Percentiles rank a stretch among this genome's conserved stretches.
Conservation (phyloP, 2,113 vertebrate genomes). For the Urocolius indicus region DNA sequence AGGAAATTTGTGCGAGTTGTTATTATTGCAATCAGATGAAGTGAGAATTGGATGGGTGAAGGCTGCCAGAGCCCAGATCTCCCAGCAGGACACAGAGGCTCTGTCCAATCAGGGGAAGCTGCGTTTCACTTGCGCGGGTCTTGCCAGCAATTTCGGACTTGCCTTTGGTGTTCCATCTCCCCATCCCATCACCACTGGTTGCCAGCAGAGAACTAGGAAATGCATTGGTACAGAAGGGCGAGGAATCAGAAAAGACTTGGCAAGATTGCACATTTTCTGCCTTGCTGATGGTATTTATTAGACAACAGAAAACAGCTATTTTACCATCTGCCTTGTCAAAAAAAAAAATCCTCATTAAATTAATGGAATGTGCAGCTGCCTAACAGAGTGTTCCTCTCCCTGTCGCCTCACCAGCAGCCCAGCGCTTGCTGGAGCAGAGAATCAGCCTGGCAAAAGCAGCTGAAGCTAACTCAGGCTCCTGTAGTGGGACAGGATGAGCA, state of each 20-base stretch:
- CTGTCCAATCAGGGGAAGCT: slow-evolving; percentile 42
- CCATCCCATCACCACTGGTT: not conserved
- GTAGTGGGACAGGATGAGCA: not conserved
- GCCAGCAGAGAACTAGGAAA: not conserved
- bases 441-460: not conserved
- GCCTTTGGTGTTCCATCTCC: slow-evolving; percentile 18
- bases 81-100: slow-evolving; percentile 37
- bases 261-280: slow-evolving; percentile 67
- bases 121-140: not conserved
- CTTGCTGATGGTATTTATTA: slow-evolving; percentile 75
- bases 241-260: slow-evolving; percentile 61
- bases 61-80: slow-evolving; percentile 58
- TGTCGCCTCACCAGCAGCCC: not conserved
- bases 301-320: slow-evolving; percentile 76
- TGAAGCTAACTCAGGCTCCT: accelerated
- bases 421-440: not conserved
- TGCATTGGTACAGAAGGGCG: not conserved
- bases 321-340: slow-evolving; percentile 68
- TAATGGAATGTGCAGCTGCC: slow-evolving; percentile 73
- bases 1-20: slow-evolving; percentile 72
- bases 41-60: slow-evolving; percentile 71
- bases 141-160: slow-evolving; percentile 24
- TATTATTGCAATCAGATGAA: slow-evolving; percentile 78
- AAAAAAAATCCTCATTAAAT: slow-evolving; percentile 67
- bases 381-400: slow-evolving; percentile 62